phyloP scores from a whole-genome alignment of 2,113 vertebrate species.

The Thunnus thynnus region DNA sequence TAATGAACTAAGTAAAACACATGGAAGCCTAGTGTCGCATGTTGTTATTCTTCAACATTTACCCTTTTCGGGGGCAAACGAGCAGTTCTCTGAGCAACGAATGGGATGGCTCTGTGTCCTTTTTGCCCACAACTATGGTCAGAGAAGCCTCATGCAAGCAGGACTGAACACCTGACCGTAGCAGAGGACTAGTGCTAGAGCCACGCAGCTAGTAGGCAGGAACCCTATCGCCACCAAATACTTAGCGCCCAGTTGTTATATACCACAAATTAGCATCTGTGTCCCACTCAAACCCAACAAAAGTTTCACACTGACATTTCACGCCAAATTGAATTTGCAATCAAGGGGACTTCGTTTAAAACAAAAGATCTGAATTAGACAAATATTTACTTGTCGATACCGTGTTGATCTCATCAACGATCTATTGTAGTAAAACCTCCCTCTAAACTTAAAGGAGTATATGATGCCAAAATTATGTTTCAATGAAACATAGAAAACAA shows the following conservation, averaged over 20 bases:
- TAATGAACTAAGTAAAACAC: slow-evolving; percentile 66
- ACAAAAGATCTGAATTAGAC: slow-evolving; percentile 43
- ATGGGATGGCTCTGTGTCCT: slow-evolving; percentile 42
- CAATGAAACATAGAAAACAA: slow-evolving; percentile 63
- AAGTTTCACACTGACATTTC: slow-evolving; percentile 49
- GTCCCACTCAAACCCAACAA: slow-evolving; percentile 35
- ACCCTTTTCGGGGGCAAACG: slow-evolving; percentile 4
- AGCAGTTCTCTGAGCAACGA: slow-evolving; percentile 39
- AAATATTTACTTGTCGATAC: slow-evolving; percentile 22
- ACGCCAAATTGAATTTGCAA: slow-evolving; percentile 52
- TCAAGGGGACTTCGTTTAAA: slow-evolving; percentile 39
- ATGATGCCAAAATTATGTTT: slow-evolving; percentile 59
- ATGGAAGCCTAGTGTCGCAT: slow-evolving; percentile 70
- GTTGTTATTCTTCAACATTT: slow-evolving; percentile 38
- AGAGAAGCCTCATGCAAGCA: slow-evolving; percentile 56
- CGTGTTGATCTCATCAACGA: slow-evolving; percentile 46
- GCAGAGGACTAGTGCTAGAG: slow-evolving; percentile 54
- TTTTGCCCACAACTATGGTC: slow-evolving; percentile 22
- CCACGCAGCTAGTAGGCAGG: slow-evolving; percentile 43
- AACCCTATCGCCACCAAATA: slow-evolving; percentile 28
- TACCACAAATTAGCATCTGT: slow-evolving; percentile 42
- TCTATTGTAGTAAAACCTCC: slow-evolving; percentile 37
- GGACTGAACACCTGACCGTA: slow-evolving; percentile 57
- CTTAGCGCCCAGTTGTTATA: slow-evolving; percentile 24
- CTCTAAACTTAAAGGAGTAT: slow-evolving; percentile 61